These are phyloP conservation scores for Rhineura floridana DNA, from an alignment of 2,113 vertebrate genomes.

Conservation along the genomic window DNA sequence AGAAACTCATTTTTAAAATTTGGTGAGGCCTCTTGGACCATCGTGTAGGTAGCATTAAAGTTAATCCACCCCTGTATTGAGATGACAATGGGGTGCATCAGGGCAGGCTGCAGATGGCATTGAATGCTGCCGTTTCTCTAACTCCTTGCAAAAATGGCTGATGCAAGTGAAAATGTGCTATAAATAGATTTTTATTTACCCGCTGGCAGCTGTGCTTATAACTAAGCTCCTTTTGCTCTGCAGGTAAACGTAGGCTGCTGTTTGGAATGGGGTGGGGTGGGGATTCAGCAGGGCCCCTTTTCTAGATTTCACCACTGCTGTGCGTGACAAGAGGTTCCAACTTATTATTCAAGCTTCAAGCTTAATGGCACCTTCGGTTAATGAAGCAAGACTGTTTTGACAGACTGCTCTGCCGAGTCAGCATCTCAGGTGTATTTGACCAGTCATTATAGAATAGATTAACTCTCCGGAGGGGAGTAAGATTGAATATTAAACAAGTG, in stretches of 20 bases:
- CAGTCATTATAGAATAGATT: slow-evolving; percentile 18
- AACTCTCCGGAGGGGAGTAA: neutral
- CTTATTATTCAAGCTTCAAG: slow-evolving; percentile 34
- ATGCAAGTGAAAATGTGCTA: slow-evolving; percentile 19
- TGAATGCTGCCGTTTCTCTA: neutral
- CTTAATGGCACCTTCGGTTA: slow-evolving; percentile 34
- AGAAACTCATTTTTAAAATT: neutral
- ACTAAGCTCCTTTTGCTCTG: slow-evolving; percentile 36
- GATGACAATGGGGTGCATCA: neutral
- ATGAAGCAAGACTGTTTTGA: slow-evolving; percentile 36
- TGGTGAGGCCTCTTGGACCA: neutral
- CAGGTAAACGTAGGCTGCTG: slow-evolving; percentile 32
- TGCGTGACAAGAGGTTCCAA: slow-evolving; percentile 26
- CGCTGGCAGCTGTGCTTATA: slow-evolving; percentile 36
- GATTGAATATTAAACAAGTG: slow-evolving; percentile 10
- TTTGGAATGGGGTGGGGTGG: slow-evolving; percentile 14
- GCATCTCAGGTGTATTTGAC: slow-evolving; percentile 30
- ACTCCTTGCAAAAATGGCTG: neutral
- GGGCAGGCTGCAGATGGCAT: too few relatives aligned
- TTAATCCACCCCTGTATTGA: neutral
- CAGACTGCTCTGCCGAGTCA: slow-evolving; percentile 27
- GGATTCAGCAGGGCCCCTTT: neutral
- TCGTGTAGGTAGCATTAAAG: neutral
- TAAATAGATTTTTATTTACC: slow-evolving; percentile 37
- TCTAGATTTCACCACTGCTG: neutral